These are phyloP conservation scores for Manis crassicaudata DNA, from an alignment of 2,797 vertebrate species.

Conservation along the genomic window DNA sequence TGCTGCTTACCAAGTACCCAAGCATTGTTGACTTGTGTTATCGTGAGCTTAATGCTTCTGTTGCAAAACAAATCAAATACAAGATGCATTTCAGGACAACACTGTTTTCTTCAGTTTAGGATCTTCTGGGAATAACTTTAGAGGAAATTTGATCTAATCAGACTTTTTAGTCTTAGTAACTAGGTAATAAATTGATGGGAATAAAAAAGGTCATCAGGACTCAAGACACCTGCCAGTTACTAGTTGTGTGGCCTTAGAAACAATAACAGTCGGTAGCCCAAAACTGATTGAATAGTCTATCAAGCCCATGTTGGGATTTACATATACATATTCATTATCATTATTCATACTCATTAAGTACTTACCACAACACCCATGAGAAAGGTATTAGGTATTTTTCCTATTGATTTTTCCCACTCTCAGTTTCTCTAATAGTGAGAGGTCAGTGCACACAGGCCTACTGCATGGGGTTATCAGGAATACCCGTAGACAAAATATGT, in stretches of 20 bases:
- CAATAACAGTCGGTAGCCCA: background rate
- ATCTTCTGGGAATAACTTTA: background rate
- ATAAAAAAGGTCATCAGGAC: background rate
- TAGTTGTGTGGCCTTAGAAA: background rate
- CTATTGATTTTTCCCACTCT: background rate
- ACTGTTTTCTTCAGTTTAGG: background rate
- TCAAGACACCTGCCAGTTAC: background rate
- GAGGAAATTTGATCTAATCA: background rate
- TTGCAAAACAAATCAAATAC: background rate
- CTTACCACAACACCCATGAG: background rate
- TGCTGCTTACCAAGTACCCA: no score
- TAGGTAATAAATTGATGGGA: background rate
- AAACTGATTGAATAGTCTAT: background rate
- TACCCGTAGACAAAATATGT: background rate
- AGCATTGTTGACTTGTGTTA: no score
- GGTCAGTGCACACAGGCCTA: background rate
- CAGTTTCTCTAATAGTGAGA: background rate
- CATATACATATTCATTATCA: background rate
- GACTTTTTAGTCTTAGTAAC: background rate
- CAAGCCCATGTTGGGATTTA: background rate
- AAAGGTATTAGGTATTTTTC: background rate
- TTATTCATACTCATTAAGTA: conserved; percentile 20
- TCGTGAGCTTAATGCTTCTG: background rate
- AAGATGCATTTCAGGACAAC: background rate
- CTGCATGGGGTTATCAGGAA: background rate